Evolutionary conservation across 2,888 invertebrate species (phyloP).

Genomic region (Scaeva pyrastri): DNA sequence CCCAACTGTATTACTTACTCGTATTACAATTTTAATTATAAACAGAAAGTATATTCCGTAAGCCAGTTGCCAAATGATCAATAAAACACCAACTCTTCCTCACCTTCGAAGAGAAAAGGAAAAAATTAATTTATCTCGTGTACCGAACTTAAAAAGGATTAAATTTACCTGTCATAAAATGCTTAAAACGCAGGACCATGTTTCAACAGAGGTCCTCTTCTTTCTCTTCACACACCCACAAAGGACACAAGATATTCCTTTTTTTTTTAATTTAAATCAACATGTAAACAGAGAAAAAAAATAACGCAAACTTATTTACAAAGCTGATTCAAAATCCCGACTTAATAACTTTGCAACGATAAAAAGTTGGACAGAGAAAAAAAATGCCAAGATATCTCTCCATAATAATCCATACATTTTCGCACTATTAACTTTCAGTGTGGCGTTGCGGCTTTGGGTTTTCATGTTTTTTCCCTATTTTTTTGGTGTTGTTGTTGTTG

Average conservation of each 20-base stretch:
- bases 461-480: conserved; percentile 19
- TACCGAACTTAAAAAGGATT: conserved; percentile 21
- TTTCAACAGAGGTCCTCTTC: not conserved
- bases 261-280: conserved; percentile 48
- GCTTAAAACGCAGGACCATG: not conserved
- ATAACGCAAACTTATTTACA: conserved; percentile 32
- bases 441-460: conserved; percentile 5
- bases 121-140: conserved; percentile 7
- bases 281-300: conserved; percentile 24
- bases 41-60: not conserved
- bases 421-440: conserved; percentile 67
- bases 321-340: conserved; percentile 46
- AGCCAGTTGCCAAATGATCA: not conserved
- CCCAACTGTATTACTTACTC: no score
- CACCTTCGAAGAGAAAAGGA: not conserved
- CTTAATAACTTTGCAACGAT: conserved; percentile 48
- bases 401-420: conserved; percentile 70
- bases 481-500: no score
- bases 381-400: conserved; percentile 32
- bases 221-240: not conserved
- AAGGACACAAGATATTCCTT: conserved; percentile 13
- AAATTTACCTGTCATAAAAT: conserved; percentile 21
- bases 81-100: not conserved
- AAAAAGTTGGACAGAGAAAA: conserved; percentile 5
- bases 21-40: no score